Percentiles rank a stretch among this genome's conserved stretches.
These are phyloP conservation scores for Trichoplusia ni DNA, from an alignment of 1,140 invertebrate genomes.

Conservation along the genomic window DNA sequence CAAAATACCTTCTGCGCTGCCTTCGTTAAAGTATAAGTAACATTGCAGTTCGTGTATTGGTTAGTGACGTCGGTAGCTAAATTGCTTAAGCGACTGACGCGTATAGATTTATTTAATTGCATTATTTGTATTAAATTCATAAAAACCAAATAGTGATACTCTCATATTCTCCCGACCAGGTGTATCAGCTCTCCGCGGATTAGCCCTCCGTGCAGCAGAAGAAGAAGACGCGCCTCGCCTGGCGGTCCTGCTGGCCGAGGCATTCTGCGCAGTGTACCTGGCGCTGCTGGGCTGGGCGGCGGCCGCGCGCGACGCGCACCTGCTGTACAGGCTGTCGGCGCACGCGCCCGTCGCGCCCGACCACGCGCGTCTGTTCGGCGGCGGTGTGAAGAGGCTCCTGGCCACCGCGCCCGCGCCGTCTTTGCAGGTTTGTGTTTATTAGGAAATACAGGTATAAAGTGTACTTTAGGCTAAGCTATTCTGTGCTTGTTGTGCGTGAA, in stretches of 20 bases:
- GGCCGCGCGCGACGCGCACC: conserved; percentile 96
- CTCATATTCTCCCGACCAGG: too few species aligned
- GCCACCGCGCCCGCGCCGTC: conserved; percentile 85
- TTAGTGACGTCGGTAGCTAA: too few species aligned
- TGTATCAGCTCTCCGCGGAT: conserved; percentile 94
- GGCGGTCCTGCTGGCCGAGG: conserved; percentile 95
- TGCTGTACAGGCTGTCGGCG: conserved; percentile 94
- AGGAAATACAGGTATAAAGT: too few species aligned
- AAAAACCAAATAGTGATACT: too few species aligned
- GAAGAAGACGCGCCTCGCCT: conserved; percentile 98
- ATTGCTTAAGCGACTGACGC: too few species aligned
- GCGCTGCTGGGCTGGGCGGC: conserved; percentile 96
- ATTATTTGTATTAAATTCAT: too few species aligned
- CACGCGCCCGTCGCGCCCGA: conserved; percentile 90
- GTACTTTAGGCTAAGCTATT: too few species aligned
- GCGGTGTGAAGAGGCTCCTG: conserved; percentile 95
- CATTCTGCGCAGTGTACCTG: conserved; percentile 95
- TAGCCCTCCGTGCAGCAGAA: conserved; percentile 96
- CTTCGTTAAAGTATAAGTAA: too few species aligned
- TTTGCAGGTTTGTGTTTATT: conserved; percentile 48
- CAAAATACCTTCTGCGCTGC: too few species aligned
- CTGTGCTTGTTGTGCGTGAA: too few species aligned
- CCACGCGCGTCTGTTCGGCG: conserved; percentile 96
- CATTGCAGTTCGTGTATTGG: too few species aligned
- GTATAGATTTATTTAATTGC: too few species aligned